Evolutionary conservation across 2,113 vertebrate species (phyloP).

Genomic region (Hemiscyllium ocellatum): DNA sequence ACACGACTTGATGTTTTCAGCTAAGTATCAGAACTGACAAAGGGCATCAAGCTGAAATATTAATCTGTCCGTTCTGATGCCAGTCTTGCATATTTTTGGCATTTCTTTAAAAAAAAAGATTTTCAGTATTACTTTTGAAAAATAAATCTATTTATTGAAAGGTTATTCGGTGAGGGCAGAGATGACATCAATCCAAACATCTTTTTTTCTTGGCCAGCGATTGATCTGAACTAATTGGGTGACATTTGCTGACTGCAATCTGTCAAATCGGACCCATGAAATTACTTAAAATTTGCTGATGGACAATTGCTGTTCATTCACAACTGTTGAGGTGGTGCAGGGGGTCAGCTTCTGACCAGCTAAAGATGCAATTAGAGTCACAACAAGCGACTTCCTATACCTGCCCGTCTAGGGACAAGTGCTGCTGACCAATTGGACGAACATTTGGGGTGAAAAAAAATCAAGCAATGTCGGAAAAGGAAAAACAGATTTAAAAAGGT

Average conservation of each 20-base stretch:
- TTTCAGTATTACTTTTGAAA: background rate
- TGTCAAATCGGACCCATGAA: slow-evolving; percentile 31
- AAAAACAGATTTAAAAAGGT: background rate
- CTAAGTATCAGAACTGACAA: background rate
- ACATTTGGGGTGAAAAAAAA: background rate
- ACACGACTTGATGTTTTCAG: background rate
- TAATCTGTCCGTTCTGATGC: background rate
- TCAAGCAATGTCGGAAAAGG: background rate
- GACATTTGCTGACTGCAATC: slow-evolving; percentile 26
- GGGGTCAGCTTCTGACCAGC: background rate
- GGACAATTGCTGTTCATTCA: slow-evolving; percentile 17
- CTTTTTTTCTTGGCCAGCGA: background rate
- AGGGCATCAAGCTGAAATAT: background rate
- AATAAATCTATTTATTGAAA: background rate
- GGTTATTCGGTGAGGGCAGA: background rate
- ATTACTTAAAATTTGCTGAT: slow-evolving; percentile 21
- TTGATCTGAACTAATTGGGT: slow-evolving; percentile 25
- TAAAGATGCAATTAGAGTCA: background rate
- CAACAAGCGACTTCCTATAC: background rate
- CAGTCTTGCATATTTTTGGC: background rate
- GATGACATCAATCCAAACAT: slow-evolving; percentile 27
- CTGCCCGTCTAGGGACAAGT: background rate
- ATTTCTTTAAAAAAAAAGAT: background rate
- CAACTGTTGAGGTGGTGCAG: background rate
- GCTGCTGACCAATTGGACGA: background rate